Conservation (phyloP, 1,140 invertebrate genomes). For the Orius insidiosus region DNA sequence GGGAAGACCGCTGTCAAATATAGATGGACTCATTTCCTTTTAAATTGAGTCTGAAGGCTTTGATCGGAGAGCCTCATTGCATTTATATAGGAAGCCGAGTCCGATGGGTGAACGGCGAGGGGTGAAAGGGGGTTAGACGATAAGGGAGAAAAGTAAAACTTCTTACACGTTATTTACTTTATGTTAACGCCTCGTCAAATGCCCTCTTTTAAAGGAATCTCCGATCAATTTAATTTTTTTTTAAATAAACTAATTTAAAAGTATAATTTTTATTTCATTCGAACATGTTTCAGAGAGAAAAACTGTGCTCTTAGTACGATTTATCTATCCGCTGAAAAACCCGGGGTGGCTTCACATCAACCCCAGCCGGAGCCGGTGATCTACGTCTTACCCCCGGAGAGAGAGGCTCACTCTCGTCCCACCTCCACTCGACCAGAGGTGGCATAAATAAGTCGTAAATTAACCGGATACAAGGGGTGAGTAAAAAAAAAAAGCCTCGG, state of each 20-base stretch:
- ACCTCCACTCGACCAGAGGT: not conserved
- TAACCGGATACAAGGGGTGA: constrained; percentile 2
- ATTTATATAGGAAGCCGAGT: constrained; percentile 7
- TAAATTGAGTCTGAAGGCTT: constrained; percentile 10
- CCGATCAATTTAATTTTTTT: too few relatives aligned
- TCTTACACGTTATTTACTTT: too few relatives aligned
- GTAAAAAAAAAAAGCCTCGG: constrained; percentile 4
- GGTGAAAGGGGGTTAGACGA: too few relatives aligned
- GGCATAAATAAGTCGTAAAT: constrained; percentile 8
- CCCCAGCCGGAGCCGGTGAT: constrained; percentile 1
- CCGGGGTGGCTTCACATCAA: constrained; percentile 1
- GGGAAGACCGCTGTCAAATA: constrained; percentile 11
- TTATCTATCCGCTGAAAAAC: too few relatives aligned
- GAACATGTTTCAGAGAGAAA: too few relatives aligned
- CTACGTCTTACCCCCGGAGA: constrained; percentile 1
- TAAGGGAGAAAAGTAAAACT: too few relatives aligned
- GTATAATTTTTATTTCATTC: too few relatives aligned
- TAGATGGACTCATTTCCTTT: constrained; percentile 12
- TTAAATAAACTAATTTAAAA: too few relatives aligned
- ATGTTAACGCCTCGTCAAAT: too few relatives aligned
- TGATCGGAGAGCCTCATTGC: constrained; percentile 9
- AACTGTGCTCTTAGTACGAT: too few relatives aligned
- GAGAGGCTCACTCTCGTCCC: not conserved
- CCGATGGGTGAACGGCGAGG: too few relatives aligned
- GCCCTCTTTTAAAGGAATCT: too few relatives aligned